Conservation (phyloP, 2,113 vertebrate species). For the Corvus cornix region DNA sequence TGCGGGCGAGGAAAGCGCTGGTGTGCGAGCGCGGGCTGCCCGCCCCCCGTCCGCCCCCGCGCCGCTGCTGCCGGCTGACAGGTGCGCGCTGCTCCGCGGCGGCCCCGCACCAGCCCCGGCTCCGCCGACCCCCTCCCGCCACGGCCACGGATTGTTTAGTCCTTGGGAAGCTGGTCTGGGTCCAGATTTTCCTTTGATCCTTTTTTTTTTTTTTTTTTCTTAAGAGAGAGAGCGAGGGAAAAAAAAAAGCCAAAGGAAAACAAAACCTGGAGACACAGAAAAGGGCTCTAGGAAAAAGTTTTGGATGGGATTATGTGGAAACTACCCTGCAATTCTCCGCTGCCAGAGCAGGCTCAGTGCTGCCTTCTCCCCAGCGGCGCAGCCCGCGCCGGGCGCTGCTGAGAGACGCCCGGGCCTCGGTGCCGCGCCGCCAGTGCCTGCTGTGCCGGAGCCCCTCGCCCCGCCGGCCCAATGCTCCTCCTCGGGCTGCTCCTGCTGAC, state of each 20-base stretch:
- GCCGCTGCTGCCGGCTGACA: conserved; percentile 71
- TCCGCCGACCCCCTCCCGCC: background rate
- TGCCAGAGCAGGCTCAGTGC: conserved; percentile 84
- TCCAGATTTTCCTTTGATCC: conserved; percentile 69
- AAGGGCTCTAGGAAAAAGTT: conserved; percentile 71
- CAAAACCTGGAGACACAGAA: conserved; percentile 69
- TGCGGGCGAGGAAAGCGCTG: background rate
- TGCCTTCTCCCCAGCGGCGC: conserved; percentile 77
- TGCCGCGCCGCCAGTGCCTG: conserved; percentile 68
- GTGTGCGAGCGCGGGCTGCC: background rate
- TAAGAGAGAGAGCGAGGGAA: background rate
- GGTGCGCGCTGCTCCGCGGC: conserved; percentile 72
- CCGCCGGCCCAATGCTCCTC: conserved; percentile 94
- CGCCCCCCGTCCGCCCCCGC: background rate
- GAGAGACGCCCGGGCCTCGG: conserved; percentile 77
- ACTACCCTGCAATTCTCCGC: conserved; percentile 80
- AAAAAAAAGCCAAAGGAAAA: background rate
- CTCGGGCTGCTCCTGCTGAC: conserved; percentile 88
- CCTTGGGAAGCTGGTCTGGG: conserved; percentile 70
- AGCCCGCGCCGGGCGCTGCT: conserved; percentile 80
- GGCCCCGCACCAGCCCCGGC: background rate
- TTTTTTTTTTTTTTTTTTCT: background rate
- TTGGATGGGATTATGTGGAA: conserved; percentile 93
- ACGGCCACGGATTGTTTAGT: conserved; percentile 62
- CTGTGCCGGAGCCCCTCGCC: conserved; percentile 65